phyloP scores from a whole-genome alignment of 1,140 invertebrate genomes.

The Aradophagus sp. region DNA sequence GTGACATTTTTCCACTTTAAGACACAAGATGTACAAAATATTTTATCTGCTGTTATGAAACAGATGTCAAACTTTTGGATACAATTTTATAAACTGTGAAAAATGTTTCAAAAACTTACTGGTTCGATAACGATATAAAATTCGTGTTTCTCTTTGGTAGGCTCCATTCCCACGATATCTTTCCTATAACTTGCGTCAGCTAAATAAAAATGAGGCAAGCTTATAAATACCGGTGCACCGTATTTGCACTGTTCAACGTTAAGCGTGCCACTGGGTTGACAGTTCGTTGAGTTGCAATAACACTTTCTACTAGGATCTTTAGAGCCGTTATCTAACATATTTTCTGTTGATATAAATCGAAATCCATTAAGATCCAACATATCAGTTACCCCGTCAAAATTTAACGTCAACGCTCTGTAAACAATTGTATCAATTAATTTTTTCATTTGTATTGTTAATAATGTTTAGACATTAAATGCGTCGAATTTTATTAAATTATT shows the following conservation, averaged over 20 bases:
- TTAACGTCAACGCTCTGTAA: constrained; percentile 28
- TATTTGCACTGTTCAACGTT: constrained; percentile 83
- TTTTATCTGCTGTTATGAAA: too few species aligned
- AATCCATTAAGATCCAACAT: constrained; percentile 77
- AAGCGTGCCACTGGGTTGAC: constrained; percentile 77
- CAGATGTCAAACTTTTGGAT: background rate
- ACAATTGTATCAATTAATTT: too few species aligned
- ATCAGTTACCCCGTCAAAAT: constrained; percentile 56
- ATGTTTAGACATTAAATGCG: too few species aligned
- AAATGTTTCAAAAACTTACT: constrained; percentile 61
- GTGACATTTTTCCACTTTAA: too few species aligned
- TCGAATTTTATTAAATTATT: too few species aligned
- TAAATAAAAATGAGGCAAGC: constrained; percentile 90
- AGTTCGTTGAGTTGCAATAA: constrained; percentile 71
- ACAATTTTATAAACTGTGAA: background rate
- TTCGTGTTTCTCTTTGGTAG: constrained; percentile 80
- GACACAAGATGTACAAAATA: too few species aligned
- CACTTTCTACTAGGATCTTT: constrained; percentile 77
- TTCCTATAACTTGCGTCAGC: constrained; percentile 81
- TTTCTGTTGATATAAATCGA: constrained; percentile 77
- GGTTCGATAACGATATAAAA: constrained; percentile 84
- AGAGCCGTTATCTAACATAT: constrained; percentile 82
- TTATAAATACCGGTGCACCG: constrained; percentile 86
- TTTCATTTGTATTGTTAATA: too few species aligned
- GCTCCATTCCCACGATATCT: constrained; percentile 81